Evolutionary conservation across 2,888 invertebrate species (phyloP).

Genomic region (Lasioglossum calceatum): DNA sequence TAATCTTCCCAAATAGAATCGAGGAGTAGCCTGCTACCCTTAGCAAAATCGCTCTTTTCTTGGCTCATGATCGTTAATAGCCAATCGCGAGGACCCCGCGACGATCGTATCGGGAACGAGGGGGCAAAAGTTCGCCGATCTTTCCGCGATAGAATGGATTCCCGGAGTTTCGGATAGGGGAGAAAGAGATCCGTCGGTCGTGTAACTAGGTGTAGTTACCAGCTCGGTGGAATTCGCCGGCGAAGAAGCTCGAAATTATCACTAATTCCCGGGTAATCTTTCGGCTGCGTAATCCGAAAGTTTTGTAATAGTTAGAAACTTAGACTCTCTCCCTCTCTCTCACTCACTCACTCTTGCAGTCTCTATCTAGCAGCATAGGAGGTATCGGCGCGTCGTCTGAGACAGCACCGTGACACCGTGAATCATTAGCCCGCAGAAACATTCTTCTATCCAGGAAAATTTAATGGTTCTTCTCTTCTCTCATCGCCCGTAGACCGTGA

Average conservation of each 20-base stretch:
- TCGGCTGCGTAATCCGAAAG: conserved; percentile 50
- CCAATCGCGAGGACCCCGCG: conserved; percentile 37
- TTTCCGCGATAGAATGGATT: conserved; percentile 26
- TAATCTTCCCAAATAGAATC: neutral
- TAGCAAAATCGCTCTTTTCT: conserved; percentile 9
- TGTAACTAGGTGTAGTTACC: conserved; percentile 51
- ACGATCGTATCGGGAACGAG: conserved; percentile 48
- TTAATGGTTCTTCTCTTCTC: conserved; percentile 12
- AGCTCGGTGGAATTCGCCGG: conserved; percentile 46
- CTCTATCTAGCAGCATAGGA: neutral
- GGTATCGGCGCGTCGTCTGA: conserved; percentile 53
- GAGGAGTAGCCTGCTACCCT: conserved; percentile 3
- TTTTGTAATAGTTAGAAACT: conserved; percentile 61
- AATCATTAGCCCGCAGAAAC: conserved; percentile 35
- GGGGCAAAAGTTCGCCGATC: conserved; percentile 50
- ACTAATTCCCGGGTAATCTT: conserved; percentile 63
- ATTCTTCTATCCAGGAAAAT: conserved; percentile 28
- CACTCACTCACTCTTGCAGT: neutral
- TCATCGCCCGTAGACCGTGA: neutral
- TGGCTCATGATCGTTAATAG: conserved; percentile 57
- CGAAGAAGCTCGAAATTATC: conserved; percentile 62
- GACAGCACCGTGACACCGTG: conserved; percentile 43
- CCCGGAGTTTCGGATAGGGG: neutral
- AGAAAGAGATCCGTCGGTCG: conserved; percentile 36
- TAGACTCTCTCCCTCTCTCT: conserved; percentile 14